Percentiles rank a stretch among this genome's conserved stretches.
Conservation (phyloP, 1,140 invertebrate genomes). For the Battus philenor region DNA sequence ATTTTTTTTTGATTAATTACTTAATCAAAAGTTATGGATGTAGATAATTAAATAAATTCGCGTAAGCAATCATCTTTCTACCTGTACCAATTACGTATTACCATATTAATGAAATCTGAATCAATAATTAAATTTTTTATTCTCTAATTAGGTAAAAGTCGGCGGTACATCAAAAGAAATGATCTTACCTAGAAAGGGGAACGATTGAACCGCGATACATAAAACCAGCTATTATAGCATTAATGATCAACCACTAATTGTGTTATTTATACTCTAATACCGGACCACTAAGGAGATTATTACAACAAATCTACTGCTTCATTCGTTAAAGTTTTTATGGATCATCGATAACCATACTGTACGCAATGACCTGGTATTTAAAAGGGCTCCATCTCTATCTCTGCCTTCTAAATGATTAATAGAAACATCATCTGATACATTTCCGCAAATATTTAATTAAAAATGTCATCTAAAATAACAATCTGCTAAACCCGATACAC, state of each 20-base stretch:
- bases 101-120: slow-evolving; percentile 45
- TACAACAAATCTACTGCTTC: neutral
- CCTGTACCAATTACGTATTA: slow-evolving; percentile 30
- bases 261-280: slow-evolving; percentile 24
- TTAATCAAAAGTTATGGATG: slow-evolving; percentile 37
- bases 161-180: slow-evolving; percentile 28
- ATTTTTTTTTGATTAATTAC: slow-evolving; percentile 33
- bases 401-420: neutral
- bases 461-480: no score
- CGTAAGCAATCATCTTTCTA: slow-evolving; percentile 15
- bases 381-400: neutral
- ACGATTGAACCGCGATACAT: slow-evolving; percentile 7
- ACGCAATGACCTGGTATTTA: neutral
- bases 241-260: slow-evolving; percentile 28
- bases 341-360: slow-evolving; percentile 3
- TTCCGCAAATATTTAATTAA: no score
- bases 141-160: slow-evolving; percentile 41
- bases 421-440: neutral
- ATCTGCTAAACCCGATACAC: no score
- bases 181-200: slow-evolving; percentile 1
- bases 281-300: slow-evolving; percentile 1
- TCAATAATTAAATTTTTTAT: slow-evolving; percentile 41
- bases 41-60: slow-evolving; percentile 23
- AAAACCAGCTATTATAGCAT: slow-evolving; percentile 24
- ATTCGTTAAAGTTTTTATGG: neutral